Base-by-base conservation (phyloP, 2,113 vertebrate genomes). In the Poeciliopsis prolifica region DNA sequence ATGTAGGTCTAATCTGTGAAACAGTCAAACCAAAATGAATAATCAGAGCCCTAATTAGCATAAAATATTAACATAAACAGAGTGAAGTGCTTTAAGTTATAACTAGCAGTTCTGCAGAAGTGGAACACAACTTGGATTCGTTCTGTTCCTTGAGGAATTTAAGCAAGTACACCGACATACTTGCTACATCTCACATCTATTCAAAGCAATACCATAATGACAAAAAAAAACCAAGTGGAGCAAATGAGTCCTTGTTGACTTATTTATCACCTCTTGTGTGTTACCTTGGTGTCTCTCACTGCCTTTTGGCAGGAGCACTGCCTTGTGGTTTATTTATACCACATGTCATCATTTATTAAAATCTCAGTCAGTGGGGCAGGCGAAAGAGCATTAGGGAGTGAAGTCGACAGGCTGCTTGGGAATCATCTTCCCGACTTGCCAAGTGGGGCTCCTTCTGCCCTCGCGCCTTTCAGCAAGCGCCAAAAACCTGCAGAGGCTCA, bases 341-440 rank as follows among this genome's bases (percentile, higher is more conserved):
- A 69, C 77, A 83, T 85, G 92, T 95, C 93, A 95, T 95, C 88
- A 94, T 93, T 95, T 95, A 95, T 95, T 94, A 94, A 95, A 94
- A 95, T 94, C 91, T 94, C 94, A 95, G 94, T 94, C 94, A 94
- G 94, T 95, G 92, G 94, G 93, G 91, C 93, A 93, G 93, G 93
- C 80, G 74, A 82, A 87, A 88, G 91, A 88, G 86, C 85, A 84
- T 86, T 85, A 89, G 90, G 87, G 86, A 92, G 90, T 40, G 82
- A 87, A 88, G 88, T 86, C 72, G 90, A 90, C 90, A 89, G 89
- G 79, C 89, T 87, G 92, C 79, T 86, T 69, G 76, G 85, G 89
- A 91, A 89, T 88, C 85, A 80, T 93, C 88, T 86, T 84, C 72
- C 87, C 77, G 70, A 60, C 60, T 58, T 88, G 91, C 92, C 91